Evolutionary conservation across 2,888 invertebrate genomes (phyloP).

Genomic region (Folsomia candida): DNA sequence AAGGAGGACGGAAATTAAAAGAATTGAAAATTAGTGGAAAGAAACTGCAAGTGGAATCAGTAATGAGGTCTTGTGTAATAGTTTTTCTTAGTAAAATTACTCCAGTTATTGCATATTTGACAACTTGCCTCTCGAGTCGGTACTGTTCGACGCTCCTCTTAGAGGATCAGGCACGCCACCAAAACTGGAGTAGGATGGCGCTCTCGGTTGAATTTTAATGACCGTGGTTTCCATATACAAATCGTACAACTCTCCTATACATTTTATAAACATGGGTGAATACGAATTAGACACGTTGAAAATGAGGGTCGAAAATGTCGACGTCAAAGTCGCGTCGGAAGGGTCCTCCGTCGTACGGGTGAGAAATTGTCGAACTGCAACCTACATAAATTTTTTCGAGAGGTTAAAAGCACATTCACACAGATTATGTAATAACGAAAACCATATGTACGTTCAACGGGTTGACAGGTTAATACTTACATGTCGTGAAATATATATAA

Average conservation of each 20-base stretch:
- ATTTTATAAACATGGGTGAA: conserved; percentile 40
- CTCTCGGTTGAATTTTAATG: conserved; percentile 31
- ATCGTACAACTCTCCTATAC: conserved; percentile 41
- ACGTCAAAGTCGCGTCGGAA: conserved; percentile 27
- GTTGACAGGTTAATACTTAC: too few species aligned
- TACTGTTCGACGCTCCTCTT: too few species aligned
- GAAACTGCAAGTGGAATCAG: too few species aligned
- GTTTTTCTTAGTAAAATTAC: too few species aligned
- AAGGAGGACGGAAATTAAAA: too few species aligned
- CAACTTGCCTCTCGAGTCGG: too few species aligned
- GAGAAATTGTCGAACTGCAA: background rate
- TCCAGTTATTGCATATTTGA: too few species aligned
- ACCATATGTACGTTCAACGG: too few species aligned
- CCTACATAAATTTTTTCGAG: background rate
- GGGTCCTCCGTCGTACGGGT: conserved; percentile 7
- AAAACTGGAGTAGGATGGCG: conserved; percentile 12
- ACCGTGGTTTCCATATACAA: conserved; percentile 41
- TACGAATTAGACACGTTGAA: conserved; percentile 34
- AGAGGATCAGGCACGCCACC: conserved; percentile 9
- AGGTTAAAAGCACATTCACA: background rate
- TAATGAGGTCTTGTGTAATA: too few species aligned
- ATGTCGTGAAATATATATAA: too few species aligned
- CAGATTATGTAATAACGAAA: too few species aligned
- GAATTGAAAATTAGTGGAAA: too few species aligned
- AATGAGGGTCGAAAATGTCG: conserved; percentile 35